Evolutionary conservation across 2,888 invertebrate species (phyloP).

Genomic region (Hirtodrosophila duncani): DNA sequence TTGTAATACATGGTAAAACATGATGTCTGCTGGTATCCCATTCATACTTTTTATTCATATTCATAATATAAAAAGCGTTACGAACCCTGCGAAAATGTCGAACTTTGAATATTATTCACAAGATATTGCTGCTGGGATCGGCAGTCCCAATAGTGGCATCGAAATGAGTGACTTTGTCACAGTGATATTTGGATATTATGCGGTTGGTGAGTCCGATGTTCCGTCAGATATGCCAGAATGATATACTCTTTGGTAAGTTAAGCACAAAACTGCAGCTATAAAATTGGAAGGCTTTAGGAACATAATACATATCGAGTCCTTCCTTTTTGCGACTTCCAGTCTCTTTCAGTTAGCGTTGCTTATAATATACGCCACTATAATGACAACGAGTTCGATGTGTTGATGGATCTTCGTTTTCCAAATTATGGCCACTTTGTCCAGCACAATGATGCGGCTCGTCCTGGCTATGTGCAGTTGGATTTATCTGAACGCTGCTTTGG

Average conservation of each 20-base stretch:
- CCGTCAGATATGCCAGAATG: not conserved
- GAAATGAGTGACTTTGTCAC: too few relatives aligned
- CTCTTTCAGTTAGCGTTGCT: conserved; percentile 42
- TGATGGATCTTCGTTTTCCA: conserved; percentile 46
- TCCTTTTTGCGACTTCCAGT: not conserved
- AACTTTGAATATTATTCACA: conserved; percentile 24
- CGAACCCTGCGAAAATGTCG: conserved; percentile 17
- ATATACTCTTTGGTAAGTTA: conserved; percentile 24
- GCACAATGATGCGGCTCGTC: conserved; percentile 13
- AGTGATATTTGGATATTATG: too few relatives aligned
- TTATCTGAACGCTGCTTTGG: conserved; percentile 15
- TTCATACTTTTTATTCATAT: too few relatives aligned
- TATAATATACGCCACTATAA: conserved; percentile 38
- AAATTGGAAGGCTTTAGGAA: not conserved
- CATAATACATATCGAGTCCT: not conserved
- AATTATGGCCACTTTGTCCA: conserved; percentile 14
- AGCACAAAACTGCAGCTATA: too few relatives aligned
- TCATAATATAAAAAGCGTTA: too few relatives aligned
- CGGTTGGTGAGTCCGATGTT: conserved; percentile 12
- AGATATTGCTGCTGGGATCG: conserved; percentile 1
- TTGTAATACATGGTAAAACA: too few relatives aligned
- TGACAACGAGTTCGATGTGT: conserved; percentile 56
- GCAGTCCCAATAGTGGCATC: not conserved
- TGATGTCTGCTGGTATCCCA: too few relatives aligned
- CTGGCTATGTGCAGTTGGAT: conserved; percentile 47